Evolutionary conservation across 2,888 invertebrate genomes (phyloP), one percentile per base, ranked within the genome.

Genomic region (Limnephilus marmoratus): DNA sequence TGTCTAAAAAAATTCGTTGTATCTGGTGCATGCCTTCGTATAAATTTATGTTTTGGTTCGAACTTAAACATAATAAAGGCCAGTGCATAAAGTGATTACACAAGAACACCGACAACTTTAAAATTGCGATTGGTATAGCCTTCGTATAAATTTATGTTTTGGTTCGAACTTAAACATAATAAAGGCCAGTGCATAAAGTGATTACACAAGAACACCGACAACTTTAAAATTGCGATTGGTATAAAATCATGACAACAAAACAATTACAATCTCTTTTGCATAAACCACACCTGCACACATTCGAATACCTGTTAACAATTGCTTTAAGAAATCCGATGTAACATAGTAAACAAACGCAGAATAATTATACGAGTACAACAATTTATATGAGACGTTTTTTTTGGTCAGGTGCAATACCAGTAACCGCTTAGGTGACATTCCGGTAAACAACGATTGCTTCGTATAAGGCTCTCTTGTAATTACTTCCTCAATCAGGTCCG

Each of bases 391-490:
- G 5, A 68, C 68, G 18, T 24, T 37, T 68, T 68, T 68, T 68
- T 68, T 68, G 24, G 68, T 68, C 68, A 68, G 24, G 68, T 68
- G 68, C 68, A n/a, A 68, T 68, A 18, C 68, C 68, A n/a, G 68
- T 68, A 68, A 68, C 24, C 68, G 68, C 68, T n/a, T 24, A 7
- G 24, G 24, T 18, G 24, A 83, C 37, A 83, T 83, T 83, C 83
- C 83, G 83, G 83, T 37, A 83, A 34, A 24, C 18, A 83, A 37
- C 83, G 83, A 24, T 41, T 37, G 83, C 34, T 83, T 41, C 83
- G 24, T 83, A 24, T 83, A 83, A 18, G 37, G 12, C 13, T 37
- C 34, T 37, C 37, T 37, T 37, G 37, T 83, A 37, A 83, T 37
- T 31, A 31, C 83, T 37, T 83, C 83, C 83, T 37, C 83, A 37